Conservation (phyloP, 2,797 vertebrate species). For the Dromococcyx pavoninus region DNA sequence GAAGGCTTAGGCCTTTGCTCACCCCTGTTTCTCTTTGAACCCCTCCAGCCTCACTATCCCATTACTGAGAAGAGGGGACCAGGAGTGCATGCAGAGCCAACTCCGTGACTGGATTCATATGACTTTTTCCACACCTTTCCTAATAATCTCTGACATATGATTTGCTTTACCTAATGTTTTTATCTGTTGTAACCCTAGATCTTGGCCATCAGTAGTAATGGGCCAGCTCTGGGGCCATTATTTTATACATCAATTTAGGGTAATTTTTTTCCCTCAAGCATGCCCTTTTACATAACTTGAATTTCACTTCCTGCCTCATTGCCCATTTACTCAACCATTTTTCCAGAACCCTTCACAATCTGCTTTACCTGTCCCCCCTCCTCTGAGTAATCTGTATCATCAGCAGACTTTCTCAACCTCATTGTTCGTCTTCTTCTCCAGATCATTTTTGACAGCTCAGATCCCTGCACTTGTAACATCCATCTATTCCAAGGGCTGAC, state of each 20-base stretch:
- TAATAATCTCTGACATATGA: neutral
- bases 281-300: neutral
- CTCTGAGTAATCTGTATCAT: neutral
- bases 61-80: neutral
- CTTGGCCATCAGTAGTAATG: neutral
- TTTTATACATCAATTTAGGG: neutral
- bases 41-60: neutral
- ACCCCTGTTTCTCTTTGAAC: neutral
- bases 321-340: neutral
- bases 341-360: neutral
- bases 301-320: neutral
- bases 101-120: neutral
- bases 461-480: neutral
- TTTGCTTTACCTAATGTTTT: neutral
- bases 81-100: neutral
- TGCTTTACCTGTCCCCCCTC: neutral
- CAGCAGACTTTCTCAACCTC: neutral
- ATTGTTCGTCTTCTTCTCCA: neutral
- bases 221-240: neutral
- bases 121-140: neutral
- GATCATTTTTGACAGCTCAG: neutral
- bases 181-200: neutral
- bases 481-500: neutral
- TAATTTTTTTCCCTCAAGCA: neutral
- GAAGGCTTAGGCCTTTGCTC: neutral